Percentiles rank a stretch among this genome's conserved stretches.
Conservation (phyloP, 2,113 vertebrate species). For the Benitochromis conjunctus region DNA sequence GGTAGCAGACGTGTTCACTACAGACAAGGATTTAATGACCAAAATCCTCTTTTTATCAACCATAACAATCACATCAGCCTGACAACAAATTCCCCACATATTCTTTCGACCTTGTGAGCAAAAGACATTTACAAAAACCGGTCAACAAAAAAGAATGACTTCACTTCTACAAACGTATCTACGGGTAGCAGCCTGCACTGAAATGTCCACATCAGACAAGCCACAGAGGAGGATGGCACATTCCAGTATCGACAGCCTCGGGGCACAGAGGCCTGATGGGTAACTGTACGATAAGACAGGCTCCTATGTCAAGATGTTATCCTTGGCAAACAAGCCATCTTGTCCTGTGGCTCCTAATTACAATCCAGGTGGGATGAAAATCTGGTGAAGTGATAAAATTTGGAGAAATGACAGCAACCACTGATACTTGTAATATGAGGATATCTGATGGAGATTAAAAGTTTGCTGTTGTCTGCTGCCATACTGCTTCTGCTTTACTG, state of each 20-base stretch:
- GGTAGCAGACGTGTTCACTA: neutral
- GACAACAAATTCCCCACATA: neutral
- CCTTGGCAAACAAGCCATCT: neutral
- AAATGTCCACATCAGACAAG: neutral
- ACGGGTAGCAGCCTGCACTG: neutral
- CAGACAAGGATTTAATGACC: rapidly evolving
- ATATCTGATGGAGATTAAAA: neutral
- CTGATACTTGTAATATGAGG: neutral
- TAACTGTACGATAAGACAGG: slow-evolving; percentile 29
- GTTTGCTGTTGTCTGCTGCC: neutral
- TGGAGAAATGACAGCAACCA: neutral
- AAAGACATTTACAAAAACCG: neutral
- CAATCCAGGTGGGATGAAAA: neutral
- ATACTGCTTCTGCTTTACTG: neutral
- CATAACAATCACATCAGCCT: neutral
- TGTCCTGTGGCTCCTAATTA: slow-evolving; percentile 32
- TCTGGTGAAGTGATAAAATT: neutral
- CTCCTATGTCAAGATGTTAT: slow-evolving; percentile 39
- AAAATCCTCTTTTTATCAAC: neutral
- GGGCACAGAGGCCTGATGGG: slow-evolving; percentile 6
- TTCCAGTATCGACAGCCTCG: neutral
- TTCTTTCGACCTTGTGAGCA: neutral
- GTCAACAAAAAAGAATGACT: neutral
- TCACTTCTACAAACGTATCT: neutral
- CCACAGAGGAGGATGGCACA: neutral